Base-by-base conservation (phyloP, 2,888 invertebrate species). In the Dicranocentrus wangi region DNA sequence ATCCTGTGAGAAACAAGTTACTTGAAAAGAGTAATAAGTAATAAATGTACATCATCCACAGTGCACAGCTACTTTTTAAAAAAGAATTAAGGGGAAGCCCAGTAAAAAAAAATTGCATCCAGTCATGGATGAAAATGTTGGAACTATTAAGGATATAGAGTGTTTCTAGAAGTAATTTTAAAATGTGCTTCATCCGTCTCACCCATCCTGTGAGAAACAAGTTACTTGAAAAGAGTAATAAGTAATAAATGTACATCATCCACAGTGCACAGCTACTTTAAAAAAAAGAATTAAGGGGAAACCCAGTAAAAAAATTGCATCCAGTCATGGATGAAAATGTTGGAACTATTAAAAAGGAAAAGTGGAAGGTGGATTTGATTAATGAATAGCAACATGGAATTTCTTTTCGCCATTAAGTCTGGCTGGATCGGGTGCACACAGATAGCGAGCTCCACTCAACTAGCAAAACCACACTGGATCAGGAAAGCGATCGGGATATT, bases 371-470 rank as follows among this genome's bases (percentile, higher is more conserved):
- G 55, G 70, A 70, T 78, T 78, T 78, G 78, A 78, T 78, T 78
- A 78, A 78, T 78, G 78, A 78, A 71, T 71, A 65, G 71, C 78
- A 78, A 78, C 65, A 65, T 70, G 70, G 63, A 76, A 76, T 75
- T 66, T 39, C 51, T 55, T 76, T 76, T 76, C 76, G 60, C 76
- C 76, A 76, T 76, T 76, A 73, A 72, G 55, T 60, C 15, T n/a
- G 21, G 25, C 55, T 55, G 42, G 42, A 63, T 25, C 43, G 47
- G n/a, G 13, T 13, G 25, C 25, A 19, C 32, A 32, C 32, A 55
- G 21, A 55, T 23, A 42, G n/a, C n/a, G n/a, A n/a, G n/a, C n/a
- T n/a, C n/a, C 63, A 63, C 39, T 42, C 63, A 63, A 42, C 63
- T 42, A 68, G 47, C 68, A 47, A 66, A 66, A 72, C 55, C 2